phyloP scores from a whole-genome alignment of 2,113 vertebrate species.

The Mixornis gularis region DNA sequence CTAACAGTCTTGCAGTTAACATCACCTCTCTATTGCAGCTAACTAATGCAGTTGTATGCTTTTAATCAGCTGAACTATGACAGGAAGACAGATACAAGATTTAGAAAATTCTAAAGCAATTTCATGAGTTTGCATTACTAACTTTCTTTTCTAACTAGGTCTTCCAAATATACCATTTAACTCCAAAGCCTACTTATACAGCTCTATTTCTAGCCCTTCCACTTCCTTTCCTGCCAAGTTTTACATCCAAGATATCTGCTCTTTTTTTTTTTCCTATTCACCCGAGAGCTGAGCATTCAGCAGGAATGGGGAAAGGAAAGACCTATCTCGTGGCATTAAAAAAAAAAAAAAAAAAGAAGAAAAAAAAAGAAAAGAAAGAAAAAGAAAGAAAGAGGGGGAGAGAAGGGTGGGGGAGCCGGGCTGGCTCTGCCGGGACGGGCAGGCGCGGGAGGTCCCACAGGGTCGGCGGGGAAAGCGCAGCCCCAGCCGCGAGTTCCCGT shows the following conservation, averaged over 20 bases:
- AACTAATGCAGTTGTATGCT: neutral
- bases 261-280: neutral
- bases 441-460: neutral
- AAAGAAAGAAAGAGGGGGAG: accelerated
- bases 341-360: neutral
- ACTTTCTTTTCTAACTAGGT: neutral
- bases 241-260: neutral
- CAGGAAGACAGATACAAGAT: neutral
- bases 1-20: neutral
- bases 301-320: neutral
- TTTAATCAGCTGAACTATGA: neutral
- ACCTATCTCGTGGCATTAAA: accelerated
- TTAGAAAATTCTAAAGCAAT: neutral
- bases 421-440: neutral
- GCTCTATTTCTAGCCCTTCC: neutral
- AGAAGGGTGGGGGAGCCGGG: too few species aligned
- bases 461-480: neutral
- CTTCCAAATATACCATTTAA: neutral
- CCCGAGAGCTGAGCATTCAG: neutral
- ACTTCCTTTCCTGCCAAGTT: neutral
- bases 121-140: neutral
- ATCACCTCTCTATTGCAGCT: neutral
- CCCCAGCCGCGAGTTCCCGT: neutral
- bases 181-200: neutral
- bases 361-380: neutral